Evolutionary conservation across 2,113 vertebrate genomes (phyloP).

Genomic region (Ibidorhyncha struthersii): DNA sequence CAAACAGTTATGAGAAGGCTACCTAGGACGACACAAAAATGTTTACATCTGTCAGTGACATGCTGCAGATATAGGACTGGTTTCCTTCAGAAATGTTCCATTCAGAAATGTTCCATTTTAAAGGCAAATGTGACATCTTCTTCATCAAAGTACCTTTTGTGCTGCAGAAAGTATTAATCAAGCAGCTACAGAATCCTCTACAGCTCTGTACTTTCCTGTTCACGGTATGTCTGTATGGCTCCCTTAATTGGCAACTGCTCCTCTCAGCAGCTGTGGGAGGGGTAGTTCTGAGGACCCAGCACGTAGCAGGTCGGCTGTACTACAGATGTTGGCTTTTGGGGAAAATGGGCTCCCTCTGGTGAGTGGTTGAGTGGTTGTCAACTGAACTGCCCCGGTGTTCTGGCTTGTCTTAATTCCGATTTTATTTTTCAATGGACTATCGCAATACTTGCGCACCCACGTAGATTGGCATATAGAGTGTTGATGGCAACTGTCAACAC

Average conservation of each 20-base stretch:
- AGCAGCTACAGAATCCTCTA: background rate
- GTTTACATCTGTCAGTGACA: background rate
- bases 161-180: background rate
- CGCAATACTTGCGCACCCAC: background rate
- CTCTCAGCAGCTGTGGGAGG: background rate
- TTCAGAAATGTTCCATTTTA: background rate
- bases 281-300: background rate
- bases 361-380: conserved; percentile 18
- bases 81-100: background rate
- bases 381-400: background rate
- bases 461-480: background rate
- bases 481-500: background rate
- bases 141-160: background rate
- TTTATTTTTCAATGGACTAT: background rate
- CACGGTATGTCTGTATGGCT: rapidly evolving
- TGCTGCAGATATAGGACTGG: background rate
- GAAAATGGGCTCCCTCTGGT: conserved; percentile 69
- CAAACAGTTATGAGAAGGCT: background rate
- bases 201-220: background rate
- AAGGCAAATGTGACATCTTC: background rate
- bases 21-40: background rate
- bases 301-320: background rate
- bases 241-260: background rate
- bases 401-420: background rate
- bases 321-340: background rate